A percentile compares a stretch with the other conserved stretches of the same genome.
phyloP scores from a whole-genome alignment of 2,113 vertebrate species.

The Arvicanthis niloticus region DNA sequence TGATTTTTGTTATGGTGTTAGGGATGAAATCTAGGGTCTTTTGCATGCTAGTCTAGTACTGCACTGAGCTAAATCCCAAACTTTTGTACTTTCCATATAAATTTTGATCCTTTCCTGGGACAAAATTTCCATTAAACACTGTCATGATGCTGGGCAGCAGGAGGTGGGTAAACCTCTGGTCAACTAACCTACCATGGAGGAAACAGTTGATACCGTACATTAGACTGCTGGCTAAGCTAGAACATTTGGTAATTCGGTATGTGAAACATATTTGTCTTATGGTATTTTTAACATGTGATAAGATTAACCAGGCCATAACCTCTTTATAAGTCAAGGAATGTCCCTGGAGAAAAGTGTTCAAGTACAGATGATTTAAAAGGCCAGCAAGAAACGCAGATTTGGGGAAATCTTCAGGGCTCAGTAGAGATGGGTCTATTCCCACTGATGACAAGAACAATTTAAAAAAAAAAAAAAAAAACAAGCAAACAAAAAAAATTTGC shows the following conservation, averaged over 20 bases:
- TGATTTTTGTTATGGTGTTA: not conserved
- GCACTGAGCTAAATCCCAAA: not conserved
- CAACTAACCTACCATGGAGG: not conserved
- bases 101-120: not conserved
- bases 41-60: not conserved
- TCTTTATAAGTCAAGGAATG: not conserved
- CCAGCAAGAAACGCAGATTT: not conserved
- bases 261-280: not conserved
- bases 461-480: no score
- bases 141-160: not conserved
- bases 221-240: not conserved
- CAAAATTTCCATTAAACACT: not conserved
- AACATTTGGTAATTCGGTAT: not conserved
- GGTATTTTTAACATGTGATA: not conserved
- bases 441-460: not conserved
- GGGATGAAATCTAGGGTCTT: not conserved
- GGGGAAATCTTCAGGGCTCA: not conserved
- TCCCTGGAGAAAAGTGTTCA: not conserved
- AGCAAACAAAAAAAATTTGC: not conserved
- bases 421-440: not conserved
- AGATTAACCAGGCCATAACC: not conserved
- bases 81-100: not conserved
- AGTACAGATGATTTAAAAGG: not conserved
- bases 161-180: not conserved
- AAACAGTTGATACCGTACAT: no score